These are phyloP conservation scores for Enoplosus armatus DNA, from an alignment of 2,797 vertebrate genomes.

Conservation along the genomic window DNA sequence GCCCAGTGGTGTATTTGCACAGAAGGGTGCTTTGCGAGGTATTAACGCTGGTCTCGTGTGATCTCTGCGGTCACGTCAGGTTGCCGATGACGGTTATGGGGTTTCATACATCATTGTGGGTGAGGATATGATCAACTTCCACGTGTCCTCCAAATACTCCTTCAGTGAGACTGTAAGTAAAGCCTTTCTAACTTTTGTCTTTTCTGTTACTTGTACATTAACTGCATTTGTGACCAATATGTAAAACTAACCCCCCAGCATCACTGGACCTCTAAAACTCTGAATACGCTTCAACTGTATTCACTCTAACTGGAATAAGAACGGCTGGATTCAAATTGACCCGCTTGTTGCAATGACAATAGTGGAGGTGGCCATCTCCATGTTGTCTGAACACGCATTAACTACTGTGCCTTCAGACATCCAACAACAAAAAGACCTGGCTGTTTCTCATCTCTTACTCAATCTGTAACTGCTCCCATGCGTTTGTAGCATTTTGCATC, in stretches of 20 bases:
- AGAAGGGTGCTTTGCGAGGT: background rate
- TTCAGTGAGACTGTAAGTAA: constrained; percentile 87
- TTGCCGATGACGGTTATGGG: constrained; percentile 91
- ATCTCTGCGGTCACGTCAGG: constrained; percentile 72
- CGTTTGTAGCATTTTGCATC: background rate
- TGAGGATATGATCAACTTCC: constrained; percentile 91
- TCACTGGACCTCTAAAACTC: too few species aligned
- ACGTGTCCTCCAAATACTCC: constrained; percentile 91
- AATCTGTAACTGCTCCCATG: background rate
- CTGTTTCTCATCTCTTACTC: background rate
- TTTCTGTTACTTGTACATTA: too few species aligned
- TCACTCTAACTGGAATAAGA: background rate
- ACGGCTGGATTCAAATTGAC: too few species aligned
- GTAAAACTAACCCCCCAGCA: too few species aligned
- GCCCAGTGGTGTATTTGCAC: too few species aligned
- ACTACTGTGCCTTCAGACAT: background rate
- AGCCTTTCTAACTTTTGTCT: too few species aligned
- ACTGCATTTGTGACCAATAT: background rate
- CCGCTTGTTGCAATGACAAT: background rate
- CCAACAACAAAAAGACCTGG: background rate
- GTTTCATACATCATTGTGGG: constrained; percentile 92
- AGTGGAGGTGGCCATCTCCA: background rate
- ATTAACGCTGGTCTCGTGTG: background rate
- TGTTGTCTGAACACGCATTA: background rate
- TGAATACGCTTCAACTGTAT: background rate